Percentiles rank a stretch among this genome's conserved stretches.
These are phyloP conservation scores for Irena cyanogastra DNA, from an alignment of 2,113 vertebrate species.

Conservation along the genomic window DNA sequence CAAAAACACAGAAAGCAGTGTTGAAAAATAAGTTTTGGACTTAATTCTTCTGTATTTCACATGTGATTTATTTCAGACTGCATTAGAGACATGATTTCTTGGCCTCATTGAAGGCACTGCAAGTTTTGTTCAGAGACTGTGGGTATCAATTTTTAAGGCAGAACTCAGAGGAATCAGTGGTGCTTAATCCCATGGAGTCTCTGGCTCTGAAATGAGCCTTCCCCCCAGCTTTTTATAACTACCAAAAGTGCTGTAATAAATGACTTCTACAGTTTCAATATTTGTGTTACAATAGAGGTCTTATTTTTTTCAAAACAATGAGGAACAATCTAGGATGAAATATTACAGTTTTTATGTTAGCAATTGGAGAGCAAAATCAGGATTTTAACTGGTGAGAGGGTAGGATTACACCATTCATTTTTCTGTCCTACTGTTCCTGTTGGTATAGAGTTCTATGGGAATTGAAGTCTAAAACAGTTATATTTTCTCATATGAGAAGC, in stretches of 20 bases:
- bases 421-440: not conserved
- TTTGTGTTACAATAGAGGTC: not conserved
- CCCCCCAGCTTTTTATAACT: not conserved
- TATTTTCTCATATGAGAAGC: not conserved
- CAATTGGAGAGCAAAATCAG: not conserved
- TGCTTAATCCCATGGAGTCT: not conserved
- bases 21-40: not conserved
- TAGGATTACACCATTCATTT: not conserved
- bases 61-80: not conserved
- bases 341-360: not conserved
- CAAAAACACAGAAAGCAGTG: not conserved
- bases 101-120: not conserved
- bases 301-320: not conserved
- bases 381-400: not conserved
- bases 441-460: not conserved
- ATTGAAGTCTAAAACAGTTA: slow-evolving; percentile 21
- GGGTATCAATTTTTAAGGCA: not conserved
- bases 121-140: not conserved
- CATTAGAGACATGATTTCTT: not conserved
- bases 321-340: not conserved
- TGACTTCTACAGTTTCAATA: not conserved
- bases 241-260: not conserved
- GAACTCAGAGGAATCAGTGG: not conserved
- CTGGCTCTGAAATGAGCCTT: not conserved
- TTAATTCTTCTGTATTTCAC: not conserved